Evolutionary conservation across 2,888 invertebrate genomes (phyloP).

Genomic region (Eupithecia centaureata): DNA sequence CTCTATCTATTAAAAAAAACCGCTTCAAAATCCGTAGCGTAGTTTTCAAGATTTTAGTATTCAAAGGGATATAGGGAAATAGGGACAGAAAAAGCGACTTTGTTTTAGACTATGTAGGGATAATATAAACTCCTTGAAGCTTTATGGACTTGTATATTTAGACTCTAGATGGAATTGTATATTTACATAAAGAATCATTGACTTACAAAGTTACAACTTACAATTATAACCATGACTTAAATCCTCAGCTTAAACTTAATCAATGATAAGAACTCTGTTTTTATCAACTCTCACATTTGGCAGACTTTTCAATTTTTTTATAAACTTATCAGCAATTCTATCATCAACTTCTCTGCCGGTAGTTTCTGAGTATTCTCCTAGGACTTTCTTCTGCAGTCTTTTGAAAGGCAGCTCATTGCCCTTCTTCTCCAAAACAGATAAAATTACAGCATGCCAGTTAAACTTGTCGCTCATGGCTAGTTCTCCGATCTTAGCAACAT

Average conservation of each 20-base stretch:
- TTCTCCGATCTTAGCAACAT: constrained; percentile 75
- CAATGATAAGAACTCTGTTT: constrained; percentile 81
- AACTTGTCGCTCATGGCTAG: constrained; percentile 67
- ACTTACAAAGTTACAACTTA: not conserved
- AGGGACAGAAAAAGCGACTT: too few species aligned
- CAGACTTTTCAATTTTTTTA: constrained; percentile 88
- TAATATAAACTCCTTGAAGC: not conserved
- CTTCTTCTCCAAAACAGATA: constrained; percentile 77
- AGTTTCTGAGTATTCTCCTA: constrained; percentile 85
- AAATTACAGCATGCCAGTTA: constrained; percentile 79
- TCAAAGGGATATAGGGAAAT: too few species aligned
- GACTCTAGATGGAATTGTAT: constrained; percentile 1
- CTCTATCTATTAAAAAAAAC: too few species aligned
- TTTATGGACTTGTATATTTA: constrained; percentile 3
- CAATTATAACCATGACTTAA: constrained; percentile 5
- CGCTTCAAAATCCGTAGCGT: too few species aligned
- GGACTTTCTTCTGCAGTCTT: constrained; percentile 90
- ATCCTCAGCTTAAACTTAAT: constrained; percentile 41
- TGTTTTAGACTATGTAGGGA: too few species aligned
- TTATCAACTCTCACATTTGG: constrained; percentile 85
- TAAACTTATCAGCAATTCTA: constrained; percentile 88
- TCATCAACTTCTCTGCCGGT: constrained; percentile 82
- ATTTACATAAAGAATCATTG: not conserved
- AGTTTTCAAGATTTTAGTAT: too few species aligned
- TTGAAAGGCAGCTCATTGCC: constrained; percentile 88